Evolutionary conservation across 2,113 vertebrate species (phyloP).

Genomic region (Hydrolagus affinis): DNA sequence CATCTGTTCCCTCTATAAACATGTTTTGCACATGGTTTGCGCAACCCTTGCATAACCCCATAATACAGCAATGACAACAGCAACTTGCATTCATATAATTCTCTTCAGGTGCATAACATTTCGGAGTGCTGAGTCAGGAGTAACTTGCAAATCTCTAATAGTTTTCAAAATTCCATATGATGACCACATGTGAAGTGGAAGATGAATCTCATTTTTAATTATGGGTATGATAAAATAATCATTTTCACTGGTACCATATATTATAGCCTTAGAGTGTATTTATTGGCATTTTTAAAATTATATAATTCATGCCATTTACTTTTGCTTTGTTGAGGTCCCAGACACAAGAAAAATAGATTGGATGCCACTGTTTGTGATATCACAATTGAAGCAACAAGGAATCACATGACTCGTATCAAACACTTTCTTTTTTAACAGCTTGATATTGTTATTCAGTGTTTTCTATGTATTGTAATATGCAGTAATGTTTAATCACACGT

Average conservation of each 20-base stretch:
- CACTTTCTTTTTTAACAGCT: no score
- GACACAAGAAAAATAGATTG: background rate
- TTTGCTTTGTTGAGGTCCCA: background rate
- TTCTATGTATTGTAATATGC: background rate
- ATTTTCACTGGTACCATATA: background rate
- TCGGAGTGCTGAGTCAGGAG: no score
- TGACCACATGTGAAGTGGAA: background rate
- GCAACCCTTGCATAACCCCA: no score
- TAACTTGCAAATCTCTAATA: no score
- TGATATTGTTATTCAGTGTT: no score
- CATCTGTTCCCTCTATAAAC: no score
- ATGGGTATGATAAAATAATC: background rate
- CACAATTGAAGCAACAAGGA: background rate
- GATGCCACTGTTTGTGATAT: background rate
- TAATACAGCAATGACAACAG: no score
- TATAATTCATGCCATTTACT: background rate
- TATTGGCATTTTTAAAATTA: background rate
- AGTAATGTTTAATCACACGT: background rate
- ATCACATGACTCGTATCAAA: background rate
- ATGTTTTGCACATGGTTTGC: no score
- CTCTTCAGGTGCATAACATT: no score
- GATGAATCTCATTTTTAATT: conserved; percentile 1
- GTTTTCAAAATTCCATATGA: background rate
- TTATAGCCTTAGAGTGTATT: background rate
- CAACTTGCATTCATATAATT: no score